Conservation (phyloP, 1,140 invertebrate genomes). For the Acromyrmex echinatior region DNA sequence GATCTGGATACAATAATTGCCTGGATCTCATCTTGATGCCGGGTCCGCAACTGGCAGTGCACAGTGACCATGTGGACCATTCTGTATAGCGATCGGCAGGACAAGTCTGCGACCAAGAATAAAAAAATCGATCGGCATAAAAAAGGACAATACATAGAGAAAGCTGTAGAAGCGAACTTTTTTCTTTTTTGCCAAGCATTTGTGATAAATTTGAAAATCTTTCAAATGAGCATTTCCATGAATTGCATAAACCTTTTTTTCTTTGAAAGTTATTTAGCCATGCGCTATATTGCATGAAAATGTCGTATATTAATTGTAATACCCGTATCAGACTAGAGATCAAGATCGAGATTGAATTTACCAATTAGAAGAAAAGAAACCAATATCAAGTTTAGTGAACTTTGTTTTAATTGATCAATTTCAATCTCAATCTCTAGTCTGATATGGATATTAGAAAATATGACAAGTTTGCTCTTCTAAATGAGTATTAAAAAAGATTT, state of each 20-base stretch:
- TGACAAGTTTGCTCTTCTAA: neutral
- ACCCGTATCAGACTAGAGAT: too few species aligned
- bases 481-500: neutral
- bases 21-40: slow-evolving; percentile 89
- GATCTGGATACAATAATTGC: slow-evolving; percentile 80
- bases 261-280: neutral
- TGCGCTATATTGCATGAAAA: neutral
- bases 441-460: neutral
- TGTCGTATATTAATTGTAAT: neutral
- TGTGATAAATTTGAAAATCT: neutral
- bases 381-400: too few species aligned
- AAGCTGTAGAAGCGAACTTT: neutral
- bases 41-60: slow-evolving; percentile 90
- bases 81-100: slow-evolving; percentile 83
- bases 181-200: neutral
- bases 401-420: too few species aligned
- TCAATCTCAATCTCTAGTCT: too few species aligned
- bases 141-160: too few species aligned
- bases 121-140: neutral
- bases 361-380: too few species aligned
- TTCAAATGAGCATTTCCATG: neutral
- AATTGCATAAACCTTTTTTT: neutral
- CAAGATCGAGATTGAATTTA: too few species aligned
- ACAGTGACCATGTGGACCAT: slow-evolving; percentile 90
- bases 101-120: slow-evolving; percentile 78